Conservation (phyloP, 1,140 invertebrate genomes). For the Camponotus floridanus region DNA sequence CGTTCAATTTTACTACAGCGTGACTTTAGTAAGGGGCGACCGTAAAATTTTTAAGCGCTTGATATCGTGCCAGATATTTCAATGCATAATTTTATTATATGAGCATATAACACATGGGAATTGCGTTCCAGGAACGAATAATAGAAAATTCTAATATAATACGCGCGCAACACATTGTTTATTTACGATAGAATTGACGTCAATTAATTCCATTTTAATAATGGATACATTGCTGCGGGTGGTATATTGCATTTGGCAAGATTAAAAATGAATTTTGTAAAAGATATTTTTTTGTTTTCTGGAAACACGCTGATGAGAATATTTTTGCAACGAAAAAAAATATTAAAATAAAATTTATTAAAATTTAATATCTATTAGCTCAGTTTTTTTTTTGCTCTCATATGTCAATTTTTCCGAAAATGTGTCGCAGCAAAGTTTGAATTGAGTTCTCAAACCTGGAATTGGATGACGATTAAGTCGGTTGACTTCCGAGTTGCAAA, state of each 20-base stretch:
- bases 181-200: neutral
- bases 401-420: neutral
- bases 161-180: neutral
- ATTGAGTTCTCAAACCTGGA: neutral
- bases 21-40: conserved; percentile 29
- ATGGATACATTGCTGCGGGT: neutral
- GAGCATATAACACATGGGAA: neutral
- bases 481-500: conserved; percentile 4
- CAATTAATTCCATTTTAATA: conserved; percentile 24
- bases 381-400: neutral
- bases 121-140: neutral
- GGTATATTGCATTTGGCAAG: conserved; percentile 8
- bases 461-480: conserved; percentile 15
- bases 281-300: neutral
- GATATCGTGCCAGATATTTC: conserved; percentile 31
- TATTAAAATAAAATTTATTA: neutral
- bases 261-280: conserved; percentile 37
- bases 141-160: neutral
- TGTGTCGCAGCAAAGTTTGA: neutral
- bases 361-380: neutral
- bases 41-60: conserved; percentile 46
- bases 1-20: neutral
- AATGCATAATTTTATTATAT: conserved; percentile 28
- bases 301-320: neutral
- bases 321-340: neutral